Evolutionary conservation across 92 coral and sea anemone species (phyloP), one percentile per base, ranked within the genome.

Genomic region (Paramuricea clavata): DNA sequence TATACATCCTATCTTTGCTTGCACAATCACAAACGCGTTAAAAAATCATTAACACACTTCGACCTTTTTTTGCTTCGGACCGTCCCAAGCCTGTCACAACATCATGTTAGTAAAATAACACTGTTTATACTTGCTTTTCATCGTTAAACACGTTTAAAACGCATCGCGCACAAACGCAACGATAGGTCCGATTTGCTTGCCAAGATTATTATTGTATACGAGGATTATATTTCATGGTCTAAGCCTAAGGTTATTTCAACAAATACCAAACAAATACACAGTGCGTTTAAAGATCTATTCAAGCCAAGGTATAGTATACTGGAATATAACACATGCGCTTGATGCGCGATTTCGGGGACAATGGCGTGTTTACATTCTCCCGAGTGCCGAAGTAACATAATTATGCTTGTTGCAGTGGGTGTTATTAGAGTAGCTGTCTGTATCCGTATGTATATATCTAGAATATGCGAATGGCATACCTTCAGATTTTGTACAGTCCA

Each of bases 301-400:
- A 47, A 47, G 16, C 52, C 16, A 52, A 19, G 16, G 23, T 21
- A 30, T 65, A 31, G 34, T 27, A 25, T 31, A 16, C 39, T 27
- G 19, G 41, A 5, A 10, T 12, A 19, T 28, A 5, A 27, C 72
- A 60, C 68, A 60, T 31, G 12, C 72, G 28, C 39, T 65, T 65
- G 72, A 52, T 12, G 23, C 6, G 23, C n/a, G n/a, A 17, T 56
- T 60, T 60, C 32, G 6, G 12, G 2, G 68, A 60, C 6, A 27
- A 2, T 65, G 72, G 72, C 72, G 13, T 65, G 72, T 65, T 65
- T 65, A 65, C 72, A 65, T 28, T 65, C 28, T 60, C 32, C 10
- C 15, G 32, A 60, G 68, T 60, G 68, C 72, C 28, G 39, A 65
- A 22, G 72, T 60, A 60, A 11, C 2, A 47, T 47, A 47, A 47